A percentile compares a stretch with the other conserved stretches of the same genome.
These are phyloP conservation scores for honey bee (Apis mellifera) DNA, from an alignment of 1,140 invertebrate genomes.

Conservation along the genomic window DNA sequence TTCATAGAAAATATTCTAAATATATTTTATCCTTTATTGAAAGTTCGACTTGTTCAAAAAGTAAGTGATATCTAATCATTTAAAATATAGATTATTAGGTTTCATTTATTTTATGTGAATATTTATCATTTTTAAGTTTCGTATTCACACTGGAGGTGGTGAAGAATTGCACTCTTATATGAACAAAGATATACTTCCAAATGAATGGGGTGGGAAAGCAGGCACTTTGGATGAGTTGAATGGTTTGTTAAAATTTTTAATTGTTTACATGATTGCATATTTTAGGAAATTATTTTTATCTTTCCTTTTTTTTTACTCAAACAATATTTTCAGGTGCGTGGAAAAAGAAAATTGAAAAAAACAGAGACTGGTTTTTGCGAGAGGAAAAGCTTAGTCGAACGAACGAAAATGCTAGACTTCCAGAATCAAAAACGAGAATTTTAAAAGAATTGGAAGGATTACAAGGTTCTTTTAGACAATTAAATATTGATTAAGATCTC, in stretches of 20 bases:
- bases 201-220: constrained; percentile 81
- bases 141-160: constrained; percentile 68
- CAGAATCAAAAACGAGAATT: constrained; percentile 70
- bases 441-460: constrained; percentile 75
- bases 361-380: constrained; percentile 78
- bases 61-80: constrained; percentile 49
- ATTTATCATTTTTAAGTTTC: constrained; percentile 62
- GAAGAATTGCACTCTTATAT: constrained; percentile 77
- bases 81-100: background rate
- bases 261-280: no score
- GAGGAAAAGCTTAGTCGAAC: constrained; percentile 79
- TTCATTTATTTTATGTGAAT: background rate
- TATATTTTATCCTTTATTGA: constrained; percentile 77
- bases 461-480: constrained; percentile 80
- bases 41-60: constrained; percentile 77
- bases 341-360: constrained; percentile 76
- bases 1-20: constrained; percentile 74
- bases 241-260: constrained; percentile 58
- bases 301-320: background rate
- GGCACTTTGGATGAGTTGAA: constrained; percentile 76
- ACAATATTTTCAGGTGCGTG: constrained; percentile 72
- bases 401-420: constrained; percentile 76
- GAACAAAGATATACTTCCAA: constrained; percentile 79
- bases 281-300: background rate
- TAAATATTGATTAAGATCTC: constrained; percentile 78